Percentiles rank a stretch among this genome's conserved stretches.
Conservation (phyloP, 2,888 invertebrate genomes). For the Pteria penguin region DNA sequence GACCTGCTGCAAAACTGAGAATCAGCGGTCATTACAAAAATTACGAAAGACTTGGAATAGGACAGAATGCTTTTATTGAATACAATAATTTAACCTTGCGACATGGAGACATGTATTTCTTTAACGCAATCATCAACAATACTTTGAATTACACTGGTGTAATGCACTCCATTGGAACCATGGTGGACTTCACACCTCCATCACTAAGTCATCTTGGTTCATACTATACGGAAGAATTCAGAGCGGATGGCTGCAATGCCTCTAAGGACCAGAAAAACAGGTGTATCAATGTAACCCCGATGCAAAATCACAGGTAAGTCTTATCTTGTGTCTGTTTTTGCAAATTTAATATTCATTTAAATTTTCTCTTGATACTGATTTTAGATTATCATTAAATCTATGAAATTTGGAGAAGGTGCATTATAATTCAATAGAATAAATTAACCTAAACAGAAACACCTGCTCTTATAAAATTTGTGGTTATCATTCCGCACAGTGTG, state of each 20-base stretch:
- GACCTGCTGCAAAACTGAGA: constrained; percentile 28
- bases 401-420: too few relatives aligned
- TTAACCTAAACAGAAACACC: too few relatives aligned
- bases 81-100: constrained; percentile 40
- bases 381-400: too few relatives aligned
- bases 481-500: too few relatives aligned
- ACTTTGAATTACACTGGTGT: constrained; percentile 54
- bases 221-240: constrained; percentile 36
- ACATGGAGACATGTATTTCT: constrained; percentile 59
- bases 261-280: constrained; percentile 48
- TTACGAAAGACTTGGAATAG: constrained; percentile 46
- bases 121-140: constrained; percentile 59
- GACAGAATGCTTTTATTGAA: constrained; percentile 22
- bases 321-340: too few relatives aligned
- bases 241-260: constrained; percentile 56
- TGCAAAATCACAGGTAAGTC: constrained; percentile 59
- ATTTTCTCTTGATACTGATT: too few relatives aligned
- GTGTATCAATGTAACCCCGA: constrained; percentile 54
- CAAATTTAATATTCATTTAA: too few relatives aligned
- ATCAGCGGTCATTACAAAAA: constrained; percentile 37
- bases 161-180: constrained; percentile 55
- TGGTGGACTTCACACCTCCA: constrained; percentile 65
- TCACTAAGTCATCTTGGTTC: constrained; percentile 56
- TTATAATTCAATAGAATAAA: too few relatives aligned
- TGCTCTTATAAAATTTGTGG: too few relatives aligned